Base-by-base conservation (phyloP, 1,140 invertebrate species). In the Drosophila ananassae region DNA sequence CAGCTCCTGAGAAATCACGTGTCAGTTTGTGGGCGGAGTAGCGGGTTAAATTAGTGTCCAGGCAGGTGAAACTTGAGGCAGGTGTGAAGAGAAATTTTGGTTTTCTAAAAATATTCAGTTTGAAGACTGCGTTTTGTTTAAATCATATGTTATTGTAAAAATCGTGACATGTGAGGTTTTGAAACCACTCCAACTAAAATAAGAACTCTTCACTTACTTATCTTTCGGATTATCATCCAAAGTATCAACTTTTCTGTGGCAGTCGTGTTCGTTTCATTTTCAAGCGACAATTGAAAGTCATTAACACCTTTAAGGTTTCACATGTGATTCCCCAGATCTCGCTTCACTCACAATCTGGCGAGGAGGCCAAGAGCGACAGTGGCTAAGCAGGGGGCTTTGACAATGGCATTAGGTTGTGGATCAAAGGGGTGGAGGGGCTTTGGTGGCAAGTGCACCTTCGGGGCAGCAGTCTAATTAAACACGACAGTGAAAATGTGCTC, bases 391-490 rank as follows among this genome's bases (percentile, higher is more conserved):
- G 2, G 32, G 39, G n/a, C 51, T 47, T 21, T 30, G 61, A 56
- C 66, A 66, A 69, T 69, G 66, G 51, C 51, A 56, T 61, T 37
- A 24, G 57, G 21, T 41, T 48, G 56, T 37, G 63, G 39, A 21
- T 21, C 17, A 22, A 55, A 22, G 53, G n/a, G 55, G 28, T 39
- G 74, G 3, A n/a, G 34, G 34, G 12, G 34, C 34, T 12, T 41
- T 73, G 62, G 67, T 32, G 52, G 64, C 56, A 68, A 59, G 67
- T 81, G 81, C 82, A 87, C 82, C 81, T 80, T 74, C 47, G 46
- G 81, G 82, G 61, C 82, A 56, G 63, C 63, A 85, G 64, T 87
- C 82, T 85, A 85, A 85, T 85, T 85, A 85, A 85, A 85, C 82
- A 85, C 82, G 78, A 85, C 82, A 87, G 64, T 78, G 82, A 87